Conservation (phyloP, 2,888 invertebrate species). For the Chouioia cunea region DNA sequence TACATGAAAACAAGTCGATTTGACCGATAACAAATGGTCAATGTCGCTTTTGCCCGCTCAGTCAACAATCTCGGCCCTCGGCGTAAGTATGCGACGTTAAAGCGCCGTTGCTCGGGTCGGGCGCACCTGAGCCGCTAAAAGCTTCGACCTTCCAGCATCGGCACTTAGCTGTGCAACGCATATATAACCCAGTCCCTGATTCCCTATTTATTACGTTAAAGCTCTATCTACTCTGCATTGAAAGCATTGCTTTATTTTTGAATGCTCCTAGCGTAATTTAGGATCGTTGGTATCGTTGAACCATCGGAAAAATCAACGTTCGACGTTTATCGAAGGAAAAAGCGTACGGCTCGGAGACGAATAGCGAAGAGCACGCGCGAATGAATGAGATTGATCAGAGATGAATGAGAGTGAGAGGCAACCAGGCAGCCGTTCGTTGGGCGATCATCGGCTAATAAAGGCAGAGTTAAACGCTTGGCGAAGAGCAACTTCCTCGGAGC, state of each 20-base stretch:
- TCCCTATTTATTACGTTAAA: constrained; percentile 18
- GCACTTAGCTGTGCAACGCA: too few relatives aligned
- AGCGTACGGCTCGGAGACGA: background rate
- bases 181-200: background rate
- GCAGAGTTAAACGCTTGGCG: constrained; percentile 62
- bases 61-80: too few relatives aligned
- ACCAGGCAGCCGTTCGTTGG: constrained; percentile 48
- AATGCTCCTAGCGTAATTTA: background rate
- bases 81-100: too few relatives aligned
- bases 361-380: constrained; percentile 54
- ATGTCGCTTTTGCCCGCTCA: too few relatives aligned
- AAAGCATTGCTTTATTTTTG: constrained; percentile 2
- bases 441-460: constrained; percentile 56
- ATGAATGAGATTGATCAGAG: constrained; percentile 67
- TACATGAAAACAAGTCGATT: too few relatives aligned
- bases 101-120: too few relatives aligned
- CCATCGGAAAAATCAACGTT: too few relatives aligned
- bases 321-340: too few relatives aligned
- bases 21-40: too few relatives aligned
- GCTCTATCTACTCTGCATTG: background rate
- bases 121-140: constrained; percentile 63
- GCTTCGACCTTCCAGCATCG: constrained; percentile 46
- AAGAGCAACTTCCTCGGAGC: constrained; percentile 63
- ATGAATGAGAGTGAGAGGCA: constrained; percentile 60
- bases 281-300: too few relatives aligned